These are phyloP conservation scores for Hypercompe scribonia DNA, from an alignment of 2,888 invertebrate genomes.

Conservation along the genomic window DNA sequence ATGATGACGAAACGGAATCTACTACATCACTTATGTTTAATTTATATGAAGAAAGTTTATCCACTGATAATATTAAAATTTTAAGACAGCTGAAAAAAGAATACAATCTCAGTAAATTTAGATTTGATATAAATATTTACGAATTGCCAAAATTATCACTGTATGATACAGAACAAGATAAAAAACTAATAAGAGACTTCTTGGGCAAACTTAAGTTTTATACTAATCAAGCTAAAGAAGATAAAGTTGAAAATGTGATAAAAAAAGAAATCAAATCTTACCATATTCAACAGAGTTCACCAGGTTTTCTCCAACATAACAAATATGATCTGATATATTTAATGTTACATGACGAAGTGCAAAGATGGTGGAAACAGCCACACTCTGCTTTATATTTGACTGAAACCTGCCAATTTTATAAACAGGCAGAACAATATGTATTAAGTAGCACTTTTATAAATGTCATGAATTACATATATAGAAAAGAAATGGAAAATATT, in stretches of 20 bases:
- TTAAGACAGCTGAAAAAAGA: constrained; percentile 23
- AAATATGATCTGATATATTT: constrained; percentile 45
- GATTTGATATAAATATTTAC: constrained; percentile 37
- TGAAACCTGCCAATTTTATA: constrained; percentile 33
- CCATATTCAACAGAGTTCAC: constrained; percentile 11
- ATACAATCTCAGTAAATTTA: constrained; percentile 23
- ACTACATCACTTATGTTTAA: constrained; percentile 42
- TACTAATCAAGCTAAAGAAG: constrained; percentile 50
- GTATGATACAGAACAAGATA: constrained; percentile 25
- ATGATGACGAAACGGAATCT: constrained; percentile 26
- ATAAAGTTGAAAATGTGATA: constrained; percentile 40
- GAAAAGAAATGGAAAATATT: constrained; percentile 22
- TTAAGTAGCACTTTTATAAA: constrained; percentile 30
- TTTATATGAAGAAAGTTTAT: constrained; percentile 16
- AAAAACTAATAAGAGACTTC: constrained; percentile 25
- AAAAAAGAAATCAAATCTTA: constrained; percentile 38
- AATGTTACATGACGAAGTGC: constrained; percentile 44
- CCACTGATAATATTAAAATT: constrained; percentile 24
- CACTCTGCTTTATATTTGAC: constrained; percentile 33
- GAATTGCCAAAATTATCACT: constrained; percentile 36
- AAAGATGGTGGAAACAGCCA: constrained; percentile 47
- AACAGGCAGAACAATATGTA: constrained; percentile 25
- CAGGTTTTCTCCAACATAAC: constrained; percentile 16
- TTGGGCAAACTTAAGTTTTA: constrained; percentile 38
- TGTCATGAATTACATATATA: constrained; percentile 28